phyloP scores from a whole-genome alignment of 2,888 invertebrate species.

The Hemaris fuciformis region DNA sequence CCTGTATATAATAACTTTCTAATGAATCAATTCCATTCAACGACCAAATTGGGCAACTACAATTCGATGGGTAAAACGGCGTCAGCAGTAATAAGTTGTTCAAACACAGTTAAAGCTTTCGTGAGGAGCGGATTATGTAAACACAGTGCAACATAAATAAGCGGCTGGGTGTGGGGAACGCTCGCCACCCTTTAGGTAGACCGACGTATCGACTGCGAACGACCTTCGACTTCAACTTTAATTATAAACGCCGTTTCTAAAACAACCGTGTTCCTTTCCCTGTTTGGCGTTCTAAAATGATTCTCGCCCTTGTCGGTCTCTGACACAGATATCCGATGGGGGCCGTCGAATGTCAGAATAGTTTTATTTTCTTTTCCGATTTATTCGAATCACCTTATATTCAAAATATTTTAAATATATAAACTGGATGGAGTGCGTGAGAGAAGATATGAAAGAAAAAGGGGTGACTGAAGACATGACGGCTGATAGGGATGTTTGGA shows the following conservation, averaged over 20 bases:
- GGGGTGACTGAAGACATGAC: too few species aligned
- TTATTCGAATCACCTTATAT: too few species aligned
- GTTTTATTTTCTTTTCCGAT: too few species aligned
- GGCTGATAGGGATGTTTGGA: too few species aligned
- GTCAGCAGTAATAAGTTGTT: background rate
- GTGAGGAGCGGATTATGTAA: background rate
- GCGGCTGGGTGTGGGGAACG: constrained; percentile 17
- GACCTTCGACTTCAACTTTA: constrained; percentile 36
- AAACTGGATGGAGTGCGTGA: too few species aligned
- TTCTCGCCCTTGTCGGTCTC: background rate
- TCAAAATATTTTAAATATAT: too few species aligned
- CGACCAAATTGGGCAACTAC: background rate
- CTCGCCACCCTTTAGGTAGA: constrained; percentile 20
- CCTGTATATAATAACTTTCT: background rate
- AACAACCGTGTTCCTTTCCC: background rate
- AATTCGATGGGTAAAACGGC: background rate
- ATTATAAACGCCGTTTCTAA: constrained; percentile 33
- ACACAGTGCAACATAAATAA: constrained; percentile 20
- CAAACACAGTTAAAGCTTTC: background rate
- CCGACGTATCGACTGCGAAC: constrained; percentile 36
- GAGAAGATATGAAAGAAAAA: too few species aligned
- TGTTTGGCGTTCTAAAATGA: background rate
- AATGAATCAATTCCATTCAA: background rate
- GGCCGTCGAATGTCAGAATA: too few species aligned
- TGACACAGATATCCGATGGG: too few species aligned